phyloP scores from a whole-genome alignment of 2,113 vertebrate species.

The Vombatus ursinus region DNA sequence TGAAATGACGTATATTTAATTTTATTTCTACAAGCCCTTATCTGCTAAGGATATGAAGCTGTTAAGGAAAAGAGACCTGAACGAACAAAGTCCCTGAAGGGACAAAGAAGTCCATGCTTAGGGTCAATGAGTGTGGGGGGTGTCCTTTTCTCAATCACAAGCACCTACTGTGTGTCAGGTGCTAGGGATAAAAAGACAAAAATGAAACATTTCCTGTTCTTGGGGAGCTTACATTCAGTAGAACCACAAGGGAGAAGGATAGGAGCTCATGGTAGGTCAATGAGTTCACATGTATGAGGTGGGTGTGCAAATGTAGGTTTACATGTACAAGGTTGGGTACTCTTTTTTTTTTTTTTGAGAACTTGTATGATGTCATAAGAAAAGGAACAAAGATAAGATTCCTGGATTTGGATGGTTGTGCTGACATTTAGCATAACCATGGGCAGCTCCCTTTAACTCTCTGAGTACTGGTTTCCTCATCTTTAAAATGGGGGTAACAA shows the following conservation, averaged over 20 bases:
- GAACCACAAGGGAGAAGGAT: background rate
- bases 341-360: background rate
- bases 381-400: background rate
- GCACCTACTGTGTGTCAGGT: too few species aligned
- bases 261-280: background rate
- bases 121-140: too few species aligned
- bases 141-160: too few species aligned
- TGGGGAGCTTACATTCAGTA: background rate
- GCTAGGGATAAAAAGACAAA: too few species aligned
- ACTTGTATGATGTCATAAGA: background rate
- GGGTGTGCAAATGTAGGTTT: background rate
- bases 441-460: background rate
- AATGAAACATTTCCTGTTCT: background rate
- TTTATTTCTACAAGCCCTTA: background rate
- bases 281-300: background rate
- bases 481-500: background rate
- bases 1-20: background rate
- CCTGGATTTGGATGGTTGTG: too few species aligned
- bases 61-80: conserved; percentile 27
- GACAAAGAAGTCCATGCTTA: too few species aligned
- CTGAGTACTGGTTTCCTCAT: background rate
- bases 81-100: background rate
- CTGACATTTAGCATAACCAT: background rate
- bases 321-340: background rate
- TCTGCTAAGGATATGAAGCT: background rate